Evolutionary conservation across 2,113 vertebrate genomes (phyloP), one percentile per base, ranked within the genome.

Genomic region (Spheniscus mendiculus): DNA sequence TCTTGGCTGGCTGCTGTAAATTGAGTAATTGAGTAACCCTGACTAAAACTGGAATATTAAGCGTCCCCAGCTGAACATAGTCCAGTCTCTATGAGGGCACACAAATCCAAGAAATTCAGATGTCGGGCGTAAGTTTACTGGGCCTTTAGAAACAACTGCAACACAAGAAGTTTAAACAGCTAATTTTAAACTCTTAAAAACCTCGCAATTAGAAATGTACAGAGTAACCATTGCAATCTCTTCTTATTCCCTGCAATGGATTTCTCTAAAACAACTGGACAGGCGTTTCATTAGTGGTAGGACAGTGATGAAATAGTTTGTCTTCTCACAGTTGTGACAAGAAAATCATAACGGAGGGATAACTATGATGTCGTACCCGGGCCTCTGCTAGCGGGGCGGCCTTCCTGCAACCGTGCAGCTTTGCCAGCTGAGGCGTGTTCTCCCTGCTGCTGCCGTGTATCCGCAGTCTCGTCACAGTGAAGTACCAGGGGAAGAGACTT

Each of bases 281-380:
- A 3, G 23, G 34, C 0, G 0, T 44, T 67, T 82, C 30, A 21
- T 63, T 74, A 15, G 61, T 17, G 52, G 56, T 38, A 70, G 78
- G 22, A 52, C 29, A 50, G 47, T 15, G 47, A 67, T 42, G 34
- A 87, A 82, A 70, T 9, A 87, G 15, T 78, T 69, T 32, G 15
- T 61, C 59, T 50, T 78, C 56, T 66, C 42, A 38, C 8, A 20
- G 59, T n/a, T 59, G 32, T 58, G 69, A 63, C 42, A 74, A 50
- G 15, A n/a, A 59, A 66, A 55, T 50, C 19, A 0, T 53, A 81
- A 78, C 2, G 8, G 29, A 89, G 14, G 12, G 70, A 27, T 72
- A 78, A 81, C 17, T 53, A 38, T 0, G 1, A n/a, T 50, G 45
- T 17, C 4, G 0, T 26, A 12, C 17, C 12, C 13, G 70, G 17